Percentiles rank a stretch among this genome's conserved stretches.
Evolutionary conservation across 2,113 vertebrate species (phyloP).

Genomic region (Corythornis cristatus): DNA sequence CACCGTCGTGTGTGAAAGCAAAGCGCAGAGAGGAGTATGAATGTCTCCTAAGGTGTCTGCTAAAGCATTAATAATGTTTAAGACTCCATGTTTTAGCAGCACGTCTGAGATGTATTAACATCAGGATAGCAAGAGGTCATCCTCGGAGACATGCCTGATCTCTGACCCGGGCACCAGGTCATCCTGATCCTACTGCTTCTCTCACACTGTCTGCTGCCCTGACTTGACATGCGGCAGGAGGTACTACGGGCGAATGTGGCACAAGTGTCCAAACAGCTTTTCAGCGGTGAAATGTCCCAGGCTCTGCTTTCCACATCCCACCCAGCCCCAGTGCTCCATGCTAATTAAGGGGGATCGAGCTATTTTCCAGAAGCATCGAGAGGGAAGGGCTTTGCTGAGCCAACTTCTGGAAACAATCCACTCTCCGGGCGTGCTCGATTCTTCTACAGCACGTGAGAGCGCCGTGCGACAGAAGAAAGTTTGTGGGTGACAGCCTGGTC

Average conservation of each 20-base stretch:
- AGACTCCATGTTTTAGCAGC: neutral
- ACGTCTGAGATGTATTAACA: slow-evolving; percentile 14
- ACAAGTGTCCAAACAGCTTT: neutral
- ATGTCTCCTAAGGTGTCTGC: neutral
- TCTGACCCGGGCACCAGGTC: neutral
- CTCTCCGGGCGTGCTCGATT: neutral
- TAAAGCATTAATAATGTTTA: neutral
- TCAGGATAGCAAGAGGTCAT: slow-evolving; percentile 43
- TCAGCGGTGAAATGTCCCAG: neutral
- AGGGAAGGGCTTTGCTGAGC: neutral
- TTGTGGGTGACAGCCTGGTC: neutral
- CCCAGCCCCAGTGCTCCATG: fast-evolving
- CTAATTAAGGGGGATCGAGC: neutral
- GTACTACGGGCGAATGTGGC: fast-evolving
- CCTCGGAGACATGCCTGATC: neutral
- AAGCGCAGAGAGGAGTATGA: neutral
- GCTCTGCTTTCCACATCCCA: neutral
- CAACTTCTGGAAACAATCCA: neutral
- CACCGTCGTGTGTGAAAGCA: neutral
- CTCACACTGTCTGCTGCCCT: neutral
- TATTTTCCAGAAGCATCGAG: neutral
- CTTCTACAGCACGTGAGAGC: neutral
- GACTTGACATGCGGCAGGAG: neutral
- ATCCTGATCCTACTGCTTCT: neutral
- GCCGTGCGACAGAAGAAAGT: neutral